A percentile compares a stretch with the other conserved stretches of the same genome.
phyloP scores from a whole-genome alignment of 1,140 invertebrate species.

The Euschistus heros region DNA sequence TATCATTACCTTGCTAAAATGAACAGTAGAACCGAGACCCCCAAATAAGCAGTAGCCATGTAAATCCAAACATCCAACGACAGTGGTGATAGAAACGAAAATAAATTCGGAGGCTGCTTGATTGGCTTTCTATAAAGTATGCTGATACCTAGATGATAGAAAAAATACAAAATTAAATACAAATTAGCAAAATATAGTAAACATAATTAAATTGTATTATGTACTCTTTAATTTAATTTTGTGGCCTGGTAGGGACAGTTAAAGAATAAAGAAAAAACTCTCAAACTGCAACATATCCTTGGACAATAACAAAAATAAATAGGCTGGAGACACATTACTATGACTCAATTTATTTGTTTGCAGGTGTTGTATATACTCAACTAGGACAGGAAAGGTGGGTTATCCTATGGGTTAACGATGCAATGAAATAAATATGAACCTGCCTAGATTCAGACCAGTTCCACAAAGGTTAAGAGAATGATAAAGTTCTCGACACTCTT shows the following conservation, averaged over 20 bases:
- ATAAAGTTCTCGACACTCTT: no score
- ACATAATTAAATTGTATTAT: neutral
- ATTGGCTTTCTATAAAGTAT: constrained; percentile 86
- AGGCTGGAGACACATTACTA: no score
- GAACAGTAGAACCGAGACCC: constrained; percentile 85
- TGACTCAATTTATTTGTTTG: no score
- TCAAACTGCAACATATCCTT: no score
- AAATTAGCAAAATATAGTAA: constrained; percentile 2
- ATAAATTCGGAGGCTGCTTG: constrained; percentile 81
- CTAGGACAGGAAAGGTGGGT: no score
- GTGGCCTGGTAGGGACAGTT: neutral
- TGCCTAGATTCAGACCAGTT: no score
- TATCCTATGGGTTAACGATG: no score
- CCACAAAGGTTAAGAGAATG: no score
- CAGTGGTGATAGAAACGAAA: constrained; percentile 87
- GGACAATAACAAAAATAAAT: no score
- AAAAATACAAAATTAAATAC: neutral
- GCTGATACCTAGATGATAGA: constrained; percentile 51
- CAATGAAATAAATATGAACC: no score
- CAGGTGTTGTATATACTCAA: no score
- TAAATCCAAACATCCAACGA: constrained; percentile 93
- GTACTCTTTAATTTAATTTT: neutral
- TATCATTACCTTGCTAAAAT: constrained; percentile 75
- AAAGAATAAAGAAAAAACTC: neutral
- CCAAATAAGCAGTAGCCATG: constrained; percentile 86